These are phyloP conservation scores for Stercorarius parasiticus DNA, from an alignment of 2,113 vertebrate species.

Conservation along the genomic window DNA sequence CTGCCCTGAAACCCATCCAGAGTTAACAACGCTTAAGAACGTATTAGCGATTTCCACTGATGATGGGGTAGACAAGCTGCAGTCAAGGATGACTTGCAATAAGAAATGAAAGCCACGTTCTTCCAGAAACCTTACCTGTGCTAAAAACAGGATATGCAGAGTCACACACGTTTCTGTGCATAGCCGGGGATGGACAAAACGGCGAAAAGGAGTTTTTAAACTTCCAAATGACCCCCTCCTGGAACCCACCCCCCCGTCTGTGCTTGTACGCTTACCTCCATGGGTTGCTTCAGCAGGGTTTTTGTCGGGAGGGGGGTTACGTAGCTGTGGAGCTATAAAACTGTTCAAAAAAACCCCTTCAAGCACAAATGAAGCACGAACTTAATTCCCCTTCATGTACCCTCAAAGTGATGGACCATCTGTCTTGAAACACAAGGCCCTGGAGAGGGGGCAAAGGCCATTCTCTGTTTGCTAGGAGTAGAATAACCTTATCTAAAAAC, in stretches of 20 bases:
- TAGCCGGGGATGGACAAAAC: neutral
- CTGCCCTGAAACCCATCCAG: neutral
- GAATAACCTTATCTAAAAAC: neutral
- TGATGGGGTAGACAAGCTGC: neutral
- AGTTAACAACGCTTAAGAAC: neutral
- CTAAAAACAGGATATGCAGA: neutral
- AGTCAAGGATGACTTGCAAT: neutral
- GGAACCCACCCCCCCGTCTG: neutral
- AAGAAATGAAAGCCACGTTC: conserved; percentile 13
- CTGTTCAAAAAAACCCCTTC: neutral
- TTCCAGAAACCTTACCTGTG: neutral
- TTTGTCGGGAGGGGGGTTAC: neutral
- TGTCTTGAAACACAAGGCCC: neutral
- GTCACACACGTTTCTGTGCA: neutral
- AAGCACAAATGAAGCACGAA: neutral
- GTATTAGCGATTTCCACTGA: neutral
- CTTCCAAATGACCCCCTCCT: neutral
- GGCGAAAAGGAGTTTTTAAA: neutral
- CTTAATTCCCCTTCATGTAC: neutral
- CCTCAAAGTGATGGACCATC: neutral
- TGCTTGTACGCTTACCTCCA: neutral
- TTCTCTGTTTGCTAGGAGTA: neutral
- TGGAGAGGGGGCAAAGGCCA: neutral
- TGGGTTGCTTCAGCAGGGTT: neutral
- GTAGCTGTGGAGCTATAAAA: neutral